Percentiles rank a stretch among this genome's conserved stretches.
Evolutionary conservation across 2,888 invertebrate genomes (phyloP).

Genomic region (Prosopocoilus inquinatus): DNA sequence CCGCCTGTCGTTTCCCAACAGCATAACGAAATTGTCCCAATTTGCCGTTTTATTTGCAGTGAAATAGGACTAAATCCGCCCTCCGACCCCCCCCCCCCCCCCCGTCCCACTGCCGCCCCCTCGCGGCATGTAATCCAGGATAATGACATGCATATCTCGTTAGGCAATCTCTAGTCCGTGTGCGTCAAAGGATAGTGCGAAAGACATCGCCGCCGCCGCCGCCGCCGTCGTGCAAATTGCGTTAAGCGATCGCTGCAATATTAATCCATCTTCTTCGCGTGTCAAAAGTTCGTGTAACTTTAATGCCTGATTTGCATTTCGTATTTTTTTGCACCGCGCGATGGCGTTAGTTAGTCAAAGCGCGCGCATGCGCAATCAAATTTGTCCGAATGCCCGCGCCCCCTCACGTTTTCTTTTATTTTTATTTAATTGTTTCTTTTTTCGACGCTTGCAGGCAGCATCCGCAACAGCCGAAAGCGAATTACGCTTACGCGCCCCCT

Average conservation of each 20-base stretch:
- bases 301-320: slow-evolving; percentile 14
- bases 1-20: too few species aligned
- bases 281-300: too few species aligned
- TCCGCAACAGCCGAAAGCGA: too few species aligned
- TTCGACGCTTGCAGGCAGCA: too few species aligned
- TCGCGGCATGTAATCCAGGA: neutral
- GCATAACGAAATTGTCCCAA: too few species aligned
- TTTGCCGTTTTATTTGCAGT: too few species aligned
- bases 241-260: slow-evolving; percentile 12
- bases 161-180: slow-evolving; percentile 1
- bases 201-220: slow-evolving; percentile 11
- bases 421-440: too few species aligned
- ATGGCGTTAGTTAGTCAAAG: too few species aligned
- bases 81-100: neutral
- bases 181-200: slow-evolving; percentile 10
- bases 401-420: too few species aligned
- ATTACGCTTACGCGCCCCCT: too few species aligned
- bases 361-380: too few species aligned
- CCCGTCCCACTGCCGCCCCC: neutral
- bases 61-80: neutral
- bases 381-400: too few species aligned
- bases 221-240: slow-evolving; percentile 14
- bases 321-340: neutral
- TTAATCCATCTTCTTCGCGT: slow-evolving; percentile 15
- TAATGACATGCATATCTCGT: slow-evolving; percentile 8